Evolutionary conservation across 2,113 vertebrate species (phyloP).

Genomic region (Apaloderma vittatum): DNA sequence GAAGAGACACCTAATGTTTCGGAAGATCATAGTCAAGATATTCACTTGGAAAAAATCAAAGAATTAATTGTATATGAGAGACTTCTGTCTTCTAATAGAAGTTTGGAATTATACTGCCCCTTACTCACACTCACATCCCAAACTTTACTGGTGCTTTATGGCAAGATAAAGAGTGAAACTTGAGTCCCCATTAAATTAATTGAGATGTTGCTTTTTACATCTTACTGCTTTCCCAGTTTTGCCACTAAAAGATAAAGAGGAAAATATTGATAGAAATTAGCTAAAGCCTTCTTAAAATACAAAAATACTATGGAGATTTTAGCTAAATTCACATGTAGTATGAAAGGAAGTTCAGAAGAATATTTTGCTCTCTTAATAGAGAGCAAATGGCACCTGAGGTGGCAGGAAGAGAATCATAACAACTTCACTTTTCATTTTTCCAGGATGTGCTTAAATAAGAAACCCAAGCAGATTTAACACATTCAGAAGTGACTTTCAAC

Average conservation of each 20-base stretch:
- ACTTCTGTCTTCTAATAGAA: background rate
- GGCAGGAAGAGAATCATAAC: background rate
- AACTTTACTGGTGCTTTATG: background rate
- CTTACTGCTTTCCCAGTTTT: background rate
- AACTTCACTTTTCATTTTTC: background rate
- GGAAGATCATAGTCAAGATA: background rate
- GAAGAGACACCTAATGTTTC: background rate
- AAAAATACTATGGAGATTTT: background rate
- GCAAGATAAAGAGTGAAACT: background rate
- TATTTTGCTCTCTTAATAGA: background rate
- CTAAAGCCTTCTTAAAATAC: background rate
- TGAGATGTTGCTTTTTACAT: background rate
- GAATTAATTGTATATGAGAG: background rate
- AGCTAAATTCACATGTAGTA: background rate
- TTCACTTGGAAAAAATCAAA: background rate
- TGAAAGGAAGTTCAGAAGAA: background rate
- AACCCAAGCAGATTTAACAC: background rate
- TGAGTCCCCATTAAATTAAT: background rate
- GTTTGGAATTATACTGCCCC: background rate
- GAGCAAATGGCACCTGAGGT: background rate
- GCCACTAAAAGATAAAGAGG: background rate
- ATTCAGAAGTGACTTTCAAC: background rate
- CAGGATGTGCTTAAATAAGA: background rate
- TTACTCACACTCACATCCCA: background rate
- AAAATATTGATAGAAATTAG: background rate